Conservation (phyloP, 2,113 vertebrate species). For the Coptodon bakossiorum region DNA sequence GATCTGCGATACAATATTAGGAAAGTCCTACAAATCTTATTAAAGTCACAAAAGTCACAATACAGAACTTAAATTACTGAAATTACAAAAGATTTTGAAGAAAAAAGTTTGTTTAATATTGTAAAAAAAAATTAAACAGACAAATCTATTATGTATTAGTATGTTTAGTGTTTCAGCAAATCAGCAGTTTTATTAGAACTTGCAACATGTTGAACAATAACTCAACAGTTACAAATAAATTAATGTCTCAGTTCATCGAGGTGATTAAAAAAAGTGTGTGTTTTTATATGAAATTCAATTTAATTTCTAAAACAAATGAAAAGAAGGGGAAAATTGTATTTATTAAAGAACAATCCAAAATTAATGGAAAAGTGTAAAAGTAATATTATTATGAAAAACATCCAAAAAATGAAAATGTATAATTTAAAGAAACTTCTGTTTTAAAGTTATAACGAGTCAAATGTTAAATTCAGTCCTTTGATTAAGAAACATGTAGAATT, state of each 20-base stretch:
- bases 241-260: not conserved
- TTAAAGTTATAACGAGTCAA: fast-evolving
- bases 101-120: not conserved
- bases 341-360: not conserved
- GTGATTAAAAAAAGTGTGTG: fast-evolving
- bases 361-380: not conserved
- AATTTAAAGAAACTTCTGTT: not conserved
- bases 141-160: not conserved
- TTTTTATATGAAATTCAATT: fast-evolving
- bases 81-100: not conserved
- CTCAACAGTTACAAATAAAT: not conserved
- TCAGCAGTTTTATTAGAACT: not conserved
- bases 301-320: not conserved
- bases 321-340: fast-evolving
- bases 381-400: not conserved
- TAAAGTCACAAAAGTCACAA: fast-evolving
- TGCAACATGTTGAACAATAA: not conserved
- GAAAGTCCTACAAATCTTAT: fast-evolving
- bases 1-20: not conserved
- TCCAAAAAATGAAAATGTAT: fast-evolving
- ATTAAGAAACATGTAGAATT: not conserved
- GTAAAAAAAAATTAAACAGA: not conserved
- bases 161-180: not conserved
- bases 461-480: not conserved
- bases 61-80: fast-evolving